phyloP scores from a whole-genome alignment of 2,797 vertebrate species.

The Carcharodon carcharias region DNA sequence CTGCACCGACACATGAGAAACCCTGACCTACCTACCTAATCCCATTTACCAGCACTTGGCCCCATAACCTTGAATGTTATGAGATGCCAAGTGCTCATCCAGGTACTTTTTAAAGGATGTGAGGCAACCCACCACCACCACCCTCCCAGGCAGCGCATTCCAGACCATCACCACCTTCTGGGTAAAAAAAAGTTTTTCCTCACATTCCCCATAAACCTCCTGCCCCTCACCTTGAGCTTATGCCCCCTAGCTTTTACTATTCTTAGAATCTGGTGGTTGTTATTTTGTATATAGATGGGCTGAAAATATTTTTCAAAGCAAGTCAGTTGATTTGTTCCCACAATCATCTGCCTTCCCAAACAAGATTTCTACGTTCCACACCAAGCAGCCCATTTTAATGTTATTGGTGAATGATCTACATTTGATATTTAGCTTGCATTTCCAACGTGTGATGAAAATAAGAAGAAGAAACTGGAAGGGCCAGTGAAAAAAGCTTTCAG shows the following conservation, averaged over 20 bases:
- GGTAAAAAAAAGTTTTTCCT: too few relatives aligned
- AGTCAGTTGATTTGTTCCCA: background rate
- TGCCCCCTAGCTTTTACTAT: background rate
- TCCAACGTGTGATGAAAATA: background rate
- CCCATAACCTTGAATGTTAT: too few relatives aligned
- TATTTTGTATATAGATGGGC: background rate
- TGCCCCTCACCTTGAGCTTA: too few relatives aligned
- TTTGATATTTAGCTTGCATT: background rate
- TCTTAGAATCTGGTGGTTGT: background rate
- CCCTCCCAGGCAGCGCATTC: too few relatives aligned
- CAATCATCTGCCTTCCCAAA: background rate
- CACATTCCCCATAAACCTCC: too few relatives aligned
- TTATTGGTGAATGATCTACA: background rate
- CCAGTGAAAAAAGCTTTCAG: background rate
- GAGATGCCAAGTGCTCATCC: too few relatives aligned
- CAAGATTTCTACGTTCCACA: background rate
- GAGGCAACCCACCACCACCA: too few relatives aligned
- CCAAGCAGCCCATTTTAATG: background rate
- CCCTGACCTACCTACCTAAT: too few relatives aligned
- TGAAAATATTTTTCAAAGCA: conserved; percentile 15
- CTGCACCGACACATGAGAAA: too few relatives aligned
- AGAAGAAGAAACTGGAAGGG: background rate
- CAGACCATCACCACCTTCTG: too few relatives aligned
- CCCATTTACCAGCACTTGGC: too few relatives aligned
- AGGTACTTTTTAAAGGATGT: too few relatives aligned